Evolutionary conservation across 1,140 invertebrate genomes (phyloP).

Genomic region (Formica selysi): DNA sequence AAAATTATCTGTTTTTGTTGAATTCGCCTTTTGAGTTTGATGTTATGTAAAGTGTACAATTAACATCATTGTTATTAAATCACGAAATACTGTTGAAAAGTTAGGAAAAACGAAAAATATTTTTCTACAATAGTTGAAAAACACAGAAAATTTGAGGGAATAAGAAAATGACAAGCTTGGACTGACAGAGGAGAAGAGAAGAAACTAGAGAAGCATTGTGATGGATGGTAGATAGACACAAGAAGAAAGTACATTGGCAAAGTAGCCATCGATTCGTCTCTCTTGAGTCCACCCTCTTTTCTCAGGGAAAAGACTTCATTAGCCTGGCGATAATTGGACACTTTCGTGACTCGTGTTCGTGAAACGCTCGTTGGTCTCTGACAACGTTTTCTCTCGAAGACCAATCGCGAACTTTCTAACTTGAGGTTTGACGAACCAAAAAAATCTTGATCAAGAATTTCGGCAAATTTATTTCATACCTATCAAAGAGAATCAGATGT

Average conservation of each 20-base stretch:
- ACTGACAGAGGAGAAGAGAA: conserved; percentile 8
- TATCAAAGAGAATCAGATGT: not conserved
- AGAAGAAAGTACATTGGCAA: conserved; percentile 22
- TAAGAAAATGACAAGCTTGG: conserved; percentile 2
- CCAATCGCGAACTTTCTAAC: not conserved
- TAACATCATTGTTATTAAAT: conserved; percentile 4
- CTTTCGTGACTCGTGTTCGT: conserved; percentile 49
- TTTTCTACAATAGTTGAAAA: not conserved
- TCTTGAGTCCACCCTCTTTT: conserved; percentile 9
- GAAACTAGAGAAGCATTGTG: conserved; percentile 14
- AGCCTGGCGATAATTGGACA: conserved; percentile 54
- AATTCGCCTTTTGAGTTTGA: not conserved
- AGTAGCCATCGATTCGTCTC: conserved; percentile 35
- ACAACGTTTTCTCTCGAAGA: conserved; percentile 42
- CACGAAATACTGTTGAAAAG: not conserved
- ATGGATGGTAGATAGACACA: conserved; percentile 40
- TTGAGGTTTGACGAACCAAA: not conserved
- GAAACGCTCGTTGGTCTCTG: not conserved
- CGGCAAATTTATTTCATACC: not conserved
- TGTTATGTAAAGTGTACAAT: not conserved
- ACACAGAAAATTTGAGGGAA: conserved; percentile 31
- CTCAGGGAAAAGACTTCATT: conserved; percentile 49
- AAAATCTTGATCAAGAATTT: conserved; percentile 16
- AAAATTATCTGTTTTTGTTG: not conserved
- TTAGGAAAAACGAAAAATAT: not conserved